Conservation (phyloP, 2,888 invertebrate genomes). For the Troides aeacus region DNA sequence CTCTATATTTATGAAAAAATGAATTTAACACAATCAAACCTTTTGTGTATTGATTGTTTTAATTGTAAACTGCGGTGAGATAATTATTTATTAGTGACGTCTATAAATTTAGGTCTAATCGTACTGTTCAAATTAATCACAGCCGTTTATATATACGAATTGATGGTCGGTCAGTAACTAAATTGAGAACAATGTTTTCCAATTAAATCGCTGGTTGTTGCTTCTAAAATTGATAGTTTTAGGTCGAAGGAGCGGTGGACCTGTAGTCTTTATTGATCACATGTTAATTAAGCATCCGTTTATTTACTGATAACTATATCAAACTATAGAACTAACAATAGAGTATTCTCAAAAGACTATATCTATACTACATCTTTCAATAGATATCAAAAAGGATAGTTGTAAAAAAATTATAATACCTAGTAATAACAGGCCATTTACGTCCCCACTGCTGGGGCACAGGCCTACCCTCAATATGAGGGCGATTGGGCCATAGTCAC, state of each 20-base stretch:
- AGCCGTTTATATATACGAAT: conserved; percentile 1
- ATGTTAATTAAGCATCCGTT: neutral
- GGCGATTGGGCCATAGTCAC: too few species aligned
- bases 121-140: neutral
- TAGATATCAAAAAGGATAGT: neutral
- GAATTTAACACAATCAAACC: neutral
- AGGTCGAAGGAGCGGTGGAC: conserved; percentile 17
- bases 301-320: neutral
- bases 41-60: neutral
- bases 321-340: neutral
- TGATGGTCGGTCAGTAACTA: neutral
- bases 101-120: neutral
- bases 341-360: neutral
- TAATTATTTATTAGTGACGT: neutral
- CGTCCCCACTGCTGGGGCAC: too few species aligned
- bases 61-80: neutral
- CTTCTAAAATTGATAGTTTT: conserved; percentile 32
- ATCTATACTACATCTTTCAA: neutral
- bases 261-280: neutral
- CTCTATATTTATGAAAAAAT: neutral
- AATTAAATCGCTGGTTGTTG: conserved; percentile 18
- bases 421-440: too few species aligned
- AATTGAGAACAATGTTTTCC: conserved; percentile 11
- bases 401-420: too few species aligned
- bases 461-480: too few species aligned